phyloP scores from a whole-genome alignment of 92 coral and sea anemone species.

The Bergia puertoricense region DNA sequence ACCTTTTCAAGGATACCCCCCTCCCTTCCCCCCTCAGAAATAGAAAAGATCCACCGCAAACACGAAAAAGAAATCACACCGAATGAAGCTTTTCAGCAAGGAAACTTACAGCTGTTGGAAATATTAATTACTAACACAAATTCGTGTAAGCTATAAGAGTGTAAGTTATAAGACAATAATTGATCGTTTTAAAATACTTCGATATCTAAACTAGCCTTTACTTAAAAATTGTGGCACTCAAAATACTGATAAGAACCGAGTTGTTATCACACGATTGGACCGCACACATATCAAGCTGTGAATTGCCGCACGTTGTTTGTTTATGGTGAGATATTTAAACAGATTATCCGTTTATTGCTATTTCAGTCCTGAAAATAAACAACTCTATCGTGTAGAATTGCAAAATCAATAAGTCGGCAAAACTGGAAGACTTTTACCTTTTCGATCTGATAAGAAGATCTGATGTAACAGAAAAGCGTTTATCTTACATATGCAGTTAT shows the following conservation, averaged over 20 bases:
- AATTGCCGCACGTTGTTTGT: conserved; percentile 17
- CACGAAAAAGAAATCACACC: too few relatives aligned
- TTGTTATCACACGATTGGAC: background rate
- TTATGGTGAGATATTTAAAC: background rate
- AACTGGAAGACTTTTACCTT: background rate
- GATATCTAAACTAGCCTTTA: background rate
- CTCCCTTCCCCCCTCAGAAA: too few relatives aligned
- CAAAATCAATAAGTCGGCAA: background rate
- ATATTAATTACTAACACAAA: too few relatives aligned
- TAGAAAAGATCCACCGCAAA: too few relatives aligned
- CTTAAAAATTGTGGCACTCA: background rate
- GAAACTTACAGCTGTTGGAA: background rate
- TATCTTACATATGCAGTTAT: background rate
- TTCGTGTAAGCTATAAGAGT: too few relatives aligned
- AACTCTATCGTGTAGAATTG: background rate
- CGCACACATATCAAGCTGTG: background rate
- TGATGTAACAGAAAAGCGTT: background rate
- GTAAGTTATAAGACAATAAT: too few relatives aligned
- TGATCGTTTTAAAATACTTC: too few relatives aligned
- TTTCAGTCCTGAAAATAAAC: background rate
- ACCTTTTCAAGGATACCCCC: too few relatives aligned
- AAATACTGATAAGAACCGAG: background rate
- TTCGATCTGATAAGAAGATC: conserved; percentile 1
- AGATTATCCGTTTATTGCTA: conserved; percentile 16
- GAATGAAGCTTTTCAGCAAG: too few relatives aligned